A percentile compares a stretch with the other conserved stretches of the same genome.
Evolutionary conservation across 2,113 vertebrate genomes (phyloP).

Genomic region (Plectropomus leopardus): DNA sequence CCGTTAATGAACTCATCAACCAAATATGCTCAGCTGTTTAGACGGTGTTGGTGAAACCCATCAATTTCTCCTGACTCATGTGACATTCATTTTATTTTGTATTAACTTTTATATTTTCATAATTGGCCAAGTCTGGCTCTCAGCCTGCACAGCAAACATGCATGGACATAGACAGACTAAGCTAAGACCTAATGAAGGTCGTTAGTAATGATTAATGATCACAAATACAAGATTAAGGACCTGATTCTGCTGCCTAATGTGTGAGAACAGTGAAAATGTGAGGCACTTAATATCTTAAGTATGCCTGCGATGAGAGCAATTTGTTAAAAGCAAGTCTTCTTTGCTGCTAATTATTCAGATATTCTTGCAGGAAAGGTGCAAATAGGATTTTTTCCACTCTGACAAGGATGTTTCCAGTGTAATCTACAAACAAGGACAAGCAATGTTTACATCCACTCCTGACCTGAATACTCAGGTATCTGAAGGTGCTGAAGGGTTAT

Average conservation of each 20-base stretch:
- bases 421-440: constrained; percentile 50
- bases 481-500: constrained; percentile 41
- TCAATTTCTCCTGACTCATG: constrained; percentile 61
- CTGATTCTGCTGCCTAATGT: constrained; percentile 39
- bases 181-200: constrained; percentile 52
- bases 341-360: constrained; percentile 44
- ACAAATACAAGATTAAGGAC: constrained; percentile 48
- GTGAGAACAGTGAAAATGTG: constrained; percentile 49
- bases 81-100: constrained; percentile 61
- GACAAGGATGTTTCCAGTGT: constrained; percentile 19
- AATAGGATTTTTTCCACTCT: background rate
- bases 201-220: constrained; percentile 64
- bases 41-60: constrained; percentile 45
- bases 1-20: constrained; percentile 76
- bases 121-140: constrained; percentile 11
- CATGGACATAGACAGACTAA: constrained; percentile 50
- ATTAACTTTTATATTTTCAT: constrained; percentile 53
- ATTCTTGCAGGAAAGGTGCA: constrained; percentile 23
- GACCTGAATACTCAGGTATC: constrained; percentile 50
- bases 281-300: constrained; percentile 54
- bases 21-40: constrained; percentile 63
- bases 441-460: constrained; percentile 4
- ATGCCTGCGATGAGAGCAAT: constrained; percentile 45
- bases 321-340: constrained; percentile 41
- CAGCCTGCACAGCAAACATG: constrained; percentile 45